Percentiles rank a stretch among this genome's conserved stretches.
Conservation (phyloP, 2,113 vertebrate genomes). For the Capra hircus region DNA sequence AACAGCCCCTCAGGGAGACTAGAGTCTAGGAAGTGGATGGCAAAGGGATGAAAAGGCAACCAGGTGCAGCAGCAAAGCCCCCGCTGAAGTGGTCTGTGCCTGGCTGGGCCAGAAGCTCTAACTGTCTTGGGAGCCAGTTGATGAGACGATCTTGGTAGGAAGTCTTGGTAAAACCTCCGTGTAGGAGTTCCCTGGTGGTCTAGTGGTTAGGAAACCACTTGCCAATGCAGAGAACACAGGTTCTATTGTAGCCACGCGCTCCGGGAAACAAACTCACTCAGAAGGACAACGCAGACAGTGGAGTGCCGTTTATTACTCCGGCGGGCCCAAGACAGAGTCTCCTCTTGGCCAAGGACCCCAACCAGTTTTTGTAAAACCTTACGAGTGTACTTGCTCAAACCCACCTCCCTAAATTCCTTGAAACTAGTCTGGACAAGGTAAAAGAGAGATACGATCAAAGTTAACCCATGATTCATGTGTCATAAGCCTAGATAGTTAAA, state of each 20-base stretch:
- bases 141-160: background rate
- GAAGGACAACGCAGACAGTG: background rate
- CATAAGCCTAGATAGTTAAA: background rate
- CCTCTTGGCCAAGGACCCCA: background rate
- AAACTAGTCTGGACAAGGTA: background rate
- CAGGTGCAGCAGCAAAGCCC: background rate
- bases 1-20: too few species aligned
- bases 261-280: background rate
- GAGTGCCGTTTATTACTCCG: fast-evolving
- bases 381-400: background rate
- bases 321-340: background rate
- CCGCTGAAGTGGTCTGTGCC: background rate
- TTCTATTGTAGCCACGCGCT: background rate
- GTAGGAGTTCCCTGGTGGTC: background rate
- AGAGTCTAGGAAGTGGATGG: background rate
- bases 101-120: too few species aligned
- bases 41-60: background rate
- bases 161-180: background rate
- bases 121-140: fast-evolving
- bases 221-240: background rate
- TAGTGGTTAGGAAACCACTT: background rate
- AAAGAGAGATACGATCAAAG: background rate
- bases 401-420: background rate
- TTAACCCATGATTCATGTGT: background rate
- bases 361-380: background rate